These are phyloP conservation scores for Sthenelais limicola DNA, from an alignment of 2,888 invertebrate species.

Conservation along the genomic window DNA sequence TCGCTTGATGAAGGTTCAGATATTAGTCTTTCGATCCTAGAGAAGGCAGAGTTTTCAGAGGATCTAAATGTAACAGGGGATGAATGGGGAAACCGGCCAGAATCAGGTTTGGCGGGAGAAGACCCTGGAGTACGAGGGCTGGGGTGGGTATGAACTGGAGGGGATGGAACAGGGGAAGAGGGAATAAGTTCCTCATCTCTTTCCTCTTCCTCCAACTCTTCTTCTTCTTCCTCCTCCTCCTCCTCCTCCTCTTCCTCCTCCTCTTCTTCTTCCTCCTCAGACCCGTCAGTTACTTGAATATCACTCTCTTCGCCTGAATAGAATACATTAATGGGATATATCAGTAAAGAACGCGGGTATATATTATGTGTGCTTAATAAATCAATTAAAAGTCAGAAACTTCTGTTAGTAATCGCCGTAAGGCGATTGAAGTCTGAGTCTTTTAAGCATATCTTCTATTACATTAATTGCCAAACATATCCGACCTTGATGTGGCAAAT, in stretches of 20 bases:
- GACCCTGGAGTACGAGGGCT: constrained; percentile 21
- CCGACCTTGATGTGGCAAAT: too few relatives aligned
- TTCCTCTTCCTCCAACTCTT: constrained; percentile 34
- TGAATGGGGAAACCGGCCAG: not conserved
- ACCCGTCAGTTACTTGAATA: constrained; percentile 12
- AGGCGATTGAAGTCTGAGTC: too few relatives aligned
- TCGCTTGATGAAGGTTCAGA: constrained; percentile 26
- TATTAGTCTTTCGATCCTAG: constrained; percentile 27
- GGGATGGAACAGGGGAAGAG: too few relatives aligned
- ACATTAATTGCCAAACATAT: too few relatives aligned
- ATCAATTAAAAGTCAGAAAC: too few relatives aligned
- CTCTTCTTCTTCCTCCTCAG: constrained; percentile 18
- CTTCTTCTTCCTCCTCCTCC: constrained; percentile 35
- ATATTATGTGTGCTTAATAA: too few relatives aligned
- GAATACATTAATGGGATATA: not conserved
- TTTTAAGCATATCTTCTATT: too few relatives aligned
- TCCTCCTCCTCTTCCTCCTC: constrained; percentile 30
- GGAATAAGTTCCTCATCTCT: constrained; percentile 24
- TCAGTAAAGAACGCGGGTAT: not conserved
- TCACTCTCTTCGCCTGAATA: not conserved
- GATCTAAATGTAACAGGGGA: not conserved
- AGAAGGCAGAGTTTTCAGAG: constrained; percentile 34
- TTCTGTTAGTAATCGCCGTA: too few relatives aligned
- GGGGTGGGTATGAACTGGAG: not conserved
- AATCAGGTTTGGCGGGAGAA: constrained; percentile 23